These are phyloP conservation scores for Myiozetetes cayanensis DNA, from an alignment of 2,113 vertebrate genomes.

Conservation along the genomic window DNA sequence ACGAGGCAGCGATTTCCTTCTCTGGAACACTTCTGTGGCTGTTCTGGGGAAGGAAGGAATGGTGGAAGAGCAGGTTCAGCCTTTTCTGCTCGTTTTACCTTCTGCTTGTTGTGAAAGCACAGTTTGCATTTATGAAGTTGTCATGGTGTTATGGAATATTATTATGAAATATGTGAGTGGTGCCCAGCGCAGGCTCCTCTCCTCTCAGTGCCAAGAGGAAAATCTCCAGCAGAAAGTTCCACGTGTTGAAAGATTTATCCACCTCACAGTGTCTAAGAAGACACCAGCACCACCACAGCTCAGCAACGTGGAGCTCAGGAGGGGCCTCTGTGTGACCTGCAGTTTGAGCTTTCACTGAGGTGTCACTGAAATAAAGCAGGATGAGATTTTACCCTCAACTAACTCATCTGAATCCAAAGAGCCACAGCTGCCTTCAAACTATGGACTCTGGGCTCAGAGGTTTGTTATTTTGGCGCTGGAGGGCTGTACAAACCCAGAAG, in stretches of 20 bases:
- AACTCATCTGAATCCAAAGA: background rate
- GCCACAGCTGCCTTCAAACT: background rate
- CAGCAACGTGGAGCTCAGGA: background rate
- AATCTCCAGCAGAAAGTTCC: background rate
- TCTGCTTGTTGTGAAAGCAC: background rate
- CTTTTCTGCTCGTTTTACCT: background rate
- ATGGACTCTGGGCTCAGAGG: background rate
- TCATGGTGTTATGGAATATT: background rate
- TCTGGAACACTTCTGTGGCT: background rate
- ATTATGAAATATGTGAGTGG: background rate
- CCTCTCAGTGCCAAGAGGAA: background rate
- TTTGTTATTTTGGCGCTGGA: background rate
- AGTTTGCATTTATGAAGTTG: background rate
- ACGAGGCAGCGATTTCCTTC: background rate
- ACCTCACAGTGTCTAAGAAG: background rate
- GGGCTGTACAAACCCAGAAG: background rate
- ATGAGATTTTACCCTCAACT: background rate
- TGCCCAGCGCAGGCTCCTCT: background rate
- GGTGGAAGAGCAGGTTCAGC: background rate
- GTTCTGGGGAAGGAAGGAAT: background rate
- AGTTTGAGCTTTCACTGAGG: background rate
- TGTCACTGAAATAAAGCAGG: background rate
- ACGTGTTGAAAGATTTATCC: background rate
- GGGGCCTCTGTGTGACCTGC: fast-evolving
- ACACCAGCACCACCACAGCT: fast-evolving